Evolutionary conservation across 2,888 invertebrate genomes (phyloP).

Genomic region (Eucera pruinosa): DNA sequence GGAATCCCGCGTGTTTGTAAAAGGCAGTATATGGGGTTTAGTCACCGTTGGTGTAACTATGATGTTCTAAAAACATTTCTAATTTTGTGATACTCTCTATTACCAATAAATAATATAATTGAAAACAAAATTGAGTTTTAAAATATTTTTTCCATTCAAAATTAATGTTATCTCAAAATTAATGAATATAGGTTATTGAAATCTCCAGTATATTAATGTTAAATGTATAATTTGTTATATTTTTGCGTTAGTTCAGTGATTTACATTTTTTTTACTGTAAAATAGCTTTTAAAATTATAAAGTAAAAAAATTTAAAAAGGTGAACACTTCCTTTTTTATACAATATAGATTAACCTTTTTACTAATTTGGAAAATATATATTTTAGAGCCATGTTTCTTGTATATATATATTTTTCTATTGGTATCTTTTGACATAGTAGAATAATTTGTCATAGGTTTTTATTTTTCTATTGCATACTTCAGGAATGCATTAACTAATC

Average conservation of each 20-base stretch:
- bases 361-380: too few relatives aligned
- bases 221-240: neutral
- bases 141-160: neutral
- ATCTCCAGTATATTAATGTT: neutral
- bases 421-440: neutral
- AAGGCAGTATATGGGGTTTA: too few relatives aligned
- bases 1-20: too few relatives aligned
- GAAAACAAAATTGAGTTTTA: neutral
- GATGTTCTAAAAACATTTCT: neutral
- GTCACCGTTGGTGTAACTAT: neutral
- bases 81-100: too few relatives aligned
- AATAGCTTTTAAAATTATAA: neutral
- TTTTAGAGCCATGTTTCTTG: too few relatives aligned
- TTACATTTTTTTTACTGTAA: neutral
- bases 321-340: too few relatives aligned
- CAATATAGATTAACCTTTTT: too few relatives aligned
- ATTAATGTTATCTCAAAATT: neutral
- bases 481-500: neutral
- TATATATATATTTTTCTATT: too few relatives aligned
- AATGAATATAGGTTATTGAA: neutral
- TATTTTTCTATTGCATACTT: slow-evolving; percentile 2
- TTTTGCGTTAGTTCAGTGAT: neutral
- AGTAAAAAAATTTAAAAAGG: neutral
- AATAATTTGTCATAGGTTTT: neutral
- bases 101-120: neutral